phyloP scores from a whole-genome alignment of 2,888 invertebrate genomes.

The Orthosia incerta region DNA sequence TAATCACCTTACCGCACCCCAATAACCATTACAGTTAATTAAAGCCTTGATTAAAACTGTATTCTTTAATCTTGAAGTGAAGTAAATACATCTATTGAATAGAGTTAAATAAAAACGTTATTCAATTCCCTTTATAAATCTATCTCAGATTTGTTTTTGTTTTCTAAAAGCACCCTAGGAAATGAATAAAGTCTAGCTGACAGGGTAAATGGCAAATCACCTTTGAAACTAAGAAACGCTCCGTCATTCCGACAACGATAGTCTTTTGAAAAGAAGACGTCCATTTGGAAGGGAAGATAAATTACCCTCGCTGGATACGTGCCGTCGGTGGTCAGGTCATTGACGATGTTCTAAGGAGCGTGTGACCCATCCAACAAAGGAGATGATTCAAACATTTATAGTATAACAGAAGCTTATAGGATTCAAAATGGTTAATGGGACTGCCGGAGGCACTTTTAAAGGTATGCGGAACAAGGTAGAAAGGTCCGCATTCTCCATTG shows the following conservation, averaged over 20 bases:
- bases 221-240: constrained; percentile 28
- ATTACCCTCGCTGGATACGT: constrained; percentile 39
- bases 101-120: not conserved
- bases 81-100: not conserved
- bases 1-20: too few relatives aligned
- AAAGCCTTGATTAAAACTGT: too few relatives aligned
- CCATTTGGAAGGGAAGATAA: constrained; percentile 48
- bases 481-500: not conserved
- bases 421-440: not conserved
- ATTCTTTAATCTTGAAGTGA: not conserved
- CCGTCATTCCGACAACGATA: constrained; percentile 40
- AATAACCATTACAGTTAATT: too few relatives aligned
- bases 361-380: not conserved
- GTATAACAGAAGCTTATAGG: not conserved
- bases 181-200: constrained; percentile 35
- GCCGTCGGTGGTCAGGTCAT: constrained; percentile 10
- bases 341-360: constrained; percentile 17
- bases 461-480: not conserved
- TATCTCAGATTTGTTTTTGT: constrained; percentile 13
- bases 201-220: constrained; percentile 13
- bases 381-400: constrained; percentile 1
- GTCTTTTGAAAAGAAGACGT: constrained; percentile 34
- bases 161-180: constrained; percentile 23
- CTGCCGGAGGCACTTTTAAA: not conserved
- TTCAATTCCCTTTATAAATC: not conserved